phyloP scores from a whole-genome alignment of 2,113 vertebrate species.

The Otis tarda region DNA sequence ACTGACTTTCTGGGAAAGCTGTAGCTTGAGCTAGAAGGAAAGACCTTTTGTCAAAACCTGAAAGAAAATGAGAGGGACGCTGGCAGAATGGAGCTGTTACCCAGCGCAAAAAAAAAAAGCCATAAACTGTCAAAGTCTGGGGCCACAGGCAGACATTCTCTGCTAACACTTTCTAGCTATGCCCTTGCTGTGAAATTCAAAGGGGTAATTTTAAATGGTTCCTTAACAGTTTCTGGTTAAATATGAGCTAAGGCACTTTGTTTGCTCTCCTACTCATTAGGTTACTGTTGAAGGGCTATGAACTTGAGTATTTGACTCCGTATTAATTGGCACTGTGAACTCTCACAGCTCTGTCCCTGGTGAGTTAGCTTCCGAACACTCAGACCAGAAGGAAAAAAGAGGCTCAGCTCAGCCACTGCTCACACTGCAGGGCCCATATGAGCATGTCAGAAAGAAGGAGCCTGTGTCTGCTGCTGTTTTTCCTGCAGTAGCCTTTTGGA shows the following conservation, averaged over 20 bases:
- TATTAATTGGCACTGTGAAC: not conserved
- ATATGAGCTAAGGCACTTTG: not conserved
- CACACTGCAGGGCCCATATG: not conserved
- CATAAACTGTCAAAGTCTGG: not conserved
- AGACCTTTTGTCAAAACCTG: slow-evolving; percentile 4
- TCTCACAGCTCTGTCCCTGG: not conserved
- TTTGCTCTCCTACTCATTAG: not conserved
- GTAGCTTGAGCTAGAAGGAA: not conserved
- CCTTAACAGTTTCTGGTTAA: not conserved
- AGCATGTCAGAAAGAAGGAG: not conserved
- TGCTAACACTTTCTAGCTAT: slow-evolving; percentile 24
- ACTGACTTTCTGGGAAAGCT: slow-evolving; percentile 15
- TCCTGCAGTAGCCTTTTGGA: not conserved
- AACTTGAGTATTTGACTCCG: not conserved
- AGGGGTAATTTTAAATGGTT: not conserved
- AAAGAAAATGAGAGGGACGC: not conserved
- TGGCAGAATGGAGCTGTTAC: not conserved
- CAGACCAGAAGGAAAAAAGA: not conserved
- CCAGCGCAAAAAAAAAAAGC: not conserved
- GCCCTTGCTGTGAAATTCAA: not conserved
- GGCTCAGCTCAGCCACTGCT: not conserved
- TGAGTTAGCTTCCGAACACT: not conserved
- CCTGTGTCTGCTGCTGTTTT: not conserved
- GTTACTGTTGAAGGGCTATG: not conserved
- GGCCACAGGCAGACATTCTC: not conserved